Conservation (phyloP, 1,140 invertebrate species). For the Potamilus streckersoni region DNA sequence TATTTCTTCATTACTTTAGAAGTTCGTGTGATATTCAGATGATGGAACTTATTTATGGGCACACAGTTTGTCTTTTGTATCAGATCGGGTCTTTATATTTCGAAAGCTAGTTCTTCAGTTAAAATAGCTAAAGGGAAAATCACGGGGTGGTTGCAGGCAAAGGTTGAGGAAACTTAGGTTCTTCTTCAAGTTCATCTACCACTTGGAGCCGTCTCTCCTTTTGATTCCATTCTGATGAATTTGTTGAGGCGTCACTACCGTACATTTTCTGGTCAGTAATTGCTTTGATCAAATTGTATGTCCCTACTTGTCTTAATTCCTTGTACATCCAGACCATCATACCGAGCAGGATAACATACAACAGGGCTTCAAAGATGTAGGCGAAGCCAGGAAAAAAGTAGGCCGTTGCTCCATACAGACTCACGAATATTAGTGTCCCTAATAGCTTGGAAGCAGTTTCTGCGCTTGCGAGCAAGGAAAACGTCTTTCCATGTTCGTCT, state of each 20-base stretch:
- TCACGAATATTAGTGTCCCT: slow-evolving; percentile 61
- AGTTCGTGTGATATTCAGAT: too few species aligned
- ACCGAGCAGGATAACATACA: slow-evolving; percentile 46
- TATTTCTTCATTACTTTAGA: too few species aligned
- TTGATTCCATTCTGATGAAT: background rate
- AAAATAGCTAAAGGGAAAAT: background rate
- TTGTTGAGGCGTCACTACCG: slow-evolving; percentile 4
- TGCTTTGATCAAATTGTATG: slow-evolving; percentile 36
- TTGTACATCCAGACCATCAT: slow-evolving; percentile 41
- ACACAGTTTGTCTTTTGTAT: too few species aligned
- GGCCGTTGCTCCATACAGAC: slow-evolving; percentile 58
- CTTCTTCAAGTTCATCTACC: slow-evolving; percentile 41
- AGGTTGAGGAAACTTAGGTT: slow-evolving; percentile 24
- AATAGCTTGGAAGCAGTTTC: slow-evolving; percentile 63
- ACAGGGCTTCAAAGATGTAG: slow-evolving; percentile 52
- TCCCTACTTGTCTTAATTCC: slow-evolving; percentile 38
- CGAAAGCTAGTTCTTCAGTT: too few species aligned
- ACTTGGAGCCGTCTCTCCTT: slow-evolving; percentile 24
- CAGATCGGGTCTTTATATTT: too few species aligned
- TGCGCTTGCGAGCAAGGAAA: slow-evolving; percentile 56
- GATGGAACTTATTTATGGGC: too few species aligned
- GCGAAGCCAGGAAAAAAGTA: slow-evolving; percentile 54
- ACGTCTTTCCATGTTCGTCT: slow-evolving; percentile 58
- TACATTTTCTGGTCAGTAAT: slow-evolving; percentile 29
- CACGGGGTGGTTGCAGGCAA: slow-evolving; percentile 41